Base-by-base conservation (phyloP, 1,140 invertebrate genomes). In the Drosophila busckii region DNA sequence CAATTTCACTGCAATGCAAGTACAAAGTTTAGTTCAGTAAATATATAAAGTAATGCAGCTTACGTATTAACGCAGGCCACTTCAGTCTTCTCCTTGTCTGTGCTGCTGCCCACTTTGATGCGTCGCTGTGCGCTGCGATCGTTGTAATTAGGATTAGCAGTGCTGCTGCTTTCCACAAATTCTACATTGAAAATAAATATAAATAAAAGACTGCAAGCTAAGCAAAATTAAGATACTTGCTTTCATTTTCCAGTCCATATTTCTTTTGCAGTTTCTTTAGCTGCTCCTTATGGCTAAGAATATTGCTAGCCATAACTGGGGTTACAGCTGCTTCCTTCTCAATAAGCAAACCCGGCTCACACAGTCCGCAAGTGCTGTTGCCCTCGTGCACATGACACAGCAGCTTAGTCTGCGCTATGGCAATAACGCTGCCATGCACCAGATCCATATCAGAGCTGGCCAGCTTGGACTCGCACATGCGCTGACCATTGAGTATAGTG, bases 381-480 rank as follows among this genome's bases (percentile, higher is more conserved):
- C 95, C 95, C 16, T 90, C 89, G 86, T 98, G 97, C 42, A 98
- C 92, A 85, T 98, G 97, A 70, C 96, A 93, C 2, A 96, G 78
- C 0, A 98, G 76, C 60, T 92, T 92, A 0, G 94, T 95, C 26
- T 89, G 89, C 0, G 94, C 94, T 22, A 91, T 40, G 59, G 92
- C 90, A 26, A 95, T 65, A 4, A 90, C 89, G 73, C 94, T 95
- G 3, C 94, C 95, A 85, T 98, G 95, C 0, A 88, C 86, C 23
- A 96, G 70, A 69, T 90, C 88, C 49, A 80, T 56, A 0, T 89
- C 88, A 9, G 91, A 88, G 66, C 94, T 95, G 53, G 91, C 90
- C 68, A 92, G 90, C 70, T 94, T 93, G 0, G 92, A 90, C 19
- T 90, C 89, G 0, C 94, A 93, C 61, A 98, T 89, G 53, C 94